Evolutionary conservation across 23 tunicate genomes (phyloP).

Genomic region (Ascidia mentula): DNA sequence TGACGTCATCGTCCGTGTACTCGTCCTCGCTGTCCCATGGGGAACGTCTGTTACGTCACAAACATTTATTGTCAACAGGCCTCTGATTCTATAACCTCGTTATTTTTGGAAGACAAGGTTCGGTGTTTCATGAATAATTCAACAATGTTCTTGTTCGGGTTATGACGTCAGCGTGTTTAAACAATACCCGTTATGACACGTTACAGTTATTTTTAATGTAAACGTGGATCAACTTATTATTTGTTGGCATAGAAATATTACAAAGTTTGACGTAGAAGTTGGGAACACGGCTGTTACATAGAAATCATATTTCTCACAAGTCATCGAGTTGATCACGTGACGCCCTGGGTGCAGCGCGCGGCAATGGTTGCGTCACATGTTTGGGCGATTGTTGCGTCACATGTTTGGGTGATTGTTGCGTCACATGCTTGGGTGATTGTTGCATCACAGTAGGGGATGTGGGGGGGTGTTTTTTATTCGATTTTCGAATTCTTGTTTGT

Average conservation of each 20-base stretch:
- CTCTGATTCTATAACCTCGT: too few species aligned
- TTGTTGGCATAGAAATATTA: too few species aligned
- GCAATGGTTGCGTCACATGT: background rate
- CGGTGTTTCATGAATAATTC: too few species aligned
- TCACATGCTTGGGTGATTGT: background rate
- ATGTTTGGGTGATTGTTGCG: background rate
- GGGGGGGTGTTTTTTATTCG: background rate
- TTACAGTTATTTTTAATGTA: too few species aligned
- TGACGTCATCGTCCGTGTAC: background rate
- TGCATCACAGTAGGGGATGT: background rate
- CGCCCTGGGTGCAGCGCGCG: background rate
- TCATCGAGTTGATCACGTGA: background rate
- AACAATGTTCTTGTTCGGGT: too few species aligned
- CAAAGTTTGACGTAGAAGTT: too few species aligned
- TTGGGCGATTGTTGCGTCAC: background rate
- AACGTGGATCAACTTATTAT: too few species aligned
- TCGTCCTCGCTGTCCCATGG: constrained; percentile 27
- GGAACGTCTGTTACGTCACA: constrained; percentile 7
- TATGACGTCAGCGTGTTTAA: too few species aligned
- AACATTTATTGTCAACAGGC: background rate
- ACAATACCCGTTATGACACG: too few species aligned
- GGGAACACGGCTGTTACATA: too few species aligned
- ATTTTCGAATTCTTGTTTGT: too few species aligned
- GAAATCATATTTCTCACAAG: background rate
- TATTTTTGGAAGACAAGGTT: too few species aligned